Percentiles rank a stretch among this genome's conserved stretches.
These are phyloP conservation scores for Aleiodes leptofemur DNA, from an alignment of 2,888 invertebrate genomes.

Conservation along the genomic window DNA sequence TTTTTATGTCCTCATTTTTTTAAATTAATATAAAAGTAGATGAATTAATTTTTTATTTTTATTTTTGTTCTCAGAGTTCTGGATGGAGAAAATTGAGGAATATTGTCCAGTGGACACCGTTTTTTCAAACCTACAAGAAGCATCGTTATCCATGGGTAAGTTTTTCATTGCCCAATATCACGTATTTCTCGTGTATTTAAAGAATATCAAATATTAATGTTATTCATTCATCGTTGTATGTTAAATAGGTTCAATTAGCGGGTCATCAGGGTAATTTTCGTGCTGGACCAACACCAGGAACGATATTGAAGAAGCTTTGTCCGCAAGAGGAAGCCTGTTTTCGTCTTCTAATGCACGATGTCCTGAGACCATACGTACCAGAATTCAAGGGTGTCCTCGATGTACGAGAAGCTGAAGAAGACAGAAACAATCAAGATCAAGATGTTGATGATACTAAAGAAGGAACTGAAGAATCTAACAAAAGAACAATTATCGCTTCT, in stretches of 20 bases:
- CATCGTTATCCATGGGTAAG: slow-evolving; percentile 95
- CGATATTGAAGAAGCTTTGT: slow-evolving; percentile 94
- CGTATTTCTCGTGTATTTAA: background rate
- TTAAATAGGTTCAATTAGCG: slow-evolving; percentile 83
- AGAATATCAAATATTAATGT: slow-evolving; percentile 1
- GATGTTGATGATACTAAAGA: slow-evolving; percentile 52
- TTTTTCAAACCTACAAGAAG: slow-evolving; percentile 97
- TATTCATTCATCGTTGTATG: background rate
- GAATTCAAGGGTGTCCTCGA: slow-evolving; percentile 88
- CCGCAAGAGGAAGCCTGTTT: slow-evolving; percentile 94
- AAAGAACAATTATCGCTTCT: slow-evolving; percentile 67
- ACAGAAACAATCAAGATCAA: slow-evolving; percentile 54
- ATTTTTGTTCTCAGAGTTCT: slow-evolving; percentile 83
- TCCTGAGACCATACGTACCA: slow-evolving; percentile 92
- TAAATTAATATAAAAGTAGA: background rate
- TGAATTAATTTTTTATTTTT: slow-evolving; percentile 36
- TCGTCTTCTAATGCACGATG: slow-evolving; percentile 90
- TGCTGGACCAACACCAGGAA: slow-evolving; percentile 94
- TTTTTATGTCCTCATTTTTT: background rate
- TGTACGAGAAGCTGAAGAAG: slow-evolving; percentile 70
- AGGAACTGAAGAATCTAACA: slow-evolving; percentile 53
- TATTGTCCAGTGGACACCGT: slow-evolving; percentile 97
- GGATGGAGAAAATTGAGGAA: slow-evolving; percentile 96
- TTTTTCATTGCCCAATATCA: slow-evolving; percentile 16
- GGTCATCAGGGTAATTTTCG: slow-evolving; percentile 97